Conservation (phyloP, 1,140 invertebrate species). For the Heliconius nattereri region DNA sequence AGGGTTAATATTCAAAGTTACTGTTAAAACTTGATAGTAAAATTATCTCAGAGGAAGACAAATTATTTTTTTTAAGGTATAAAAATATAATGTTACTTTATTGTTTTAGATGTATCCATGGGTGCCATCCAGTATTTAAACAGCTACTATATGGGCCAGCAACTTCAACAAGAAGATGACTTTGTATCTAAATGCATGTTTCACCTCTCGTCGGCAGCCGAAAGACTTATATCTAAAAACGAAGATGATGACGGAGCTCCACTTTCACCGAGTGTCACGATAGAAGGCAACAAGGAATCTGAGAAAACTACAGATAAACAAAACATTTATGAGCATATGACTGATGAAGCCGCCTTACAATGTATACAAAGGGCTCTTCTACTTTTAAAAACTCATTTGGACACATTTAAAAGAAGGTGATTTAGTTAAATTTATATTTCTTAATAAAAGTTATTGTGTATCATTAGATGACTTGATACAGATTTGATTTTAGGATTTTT, state of each 20-base stretch:
- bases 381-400: constrained; percentile 94
- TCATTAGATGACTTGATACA: no score
- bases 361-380: constrained; percentile 94
- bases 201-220: constrained; percentile 90
- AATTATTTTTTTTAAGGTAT: background rate
- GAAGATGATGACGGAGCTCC: constrained; percentile 56
- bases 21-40: no score
- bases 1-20: no score
- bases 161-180: constrained; percentile 94
- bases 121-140: constrained; percentile 96
- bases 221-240: constrained; percentile 83
- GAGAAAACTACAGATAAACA: constrained; percentile 67
- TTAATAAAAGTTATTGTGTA: no score
- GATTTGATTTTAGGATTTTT: no score
- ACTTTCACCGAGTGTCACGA: constrained; percentile 33
- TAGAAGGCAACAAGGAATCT: constrained; percentile 50
- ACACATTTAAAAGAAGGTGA: constrained; percentile 91
- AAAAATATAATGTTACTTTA: constrained; percentile 1
- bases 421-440: background rate
- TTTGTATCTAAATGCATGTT: constrained; percentile 96
- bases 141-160: constrained; percentile 94
- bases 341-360: constrained; percentile 90
- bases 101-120: constrained; percentile 90
- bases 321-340: constrained; percentile 74
- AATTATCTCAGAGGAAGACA: no score